Base-by-base conservation (phyloP, 2,888 invertebrate genomes). In the Meiosimyza decipiens region DNA sequence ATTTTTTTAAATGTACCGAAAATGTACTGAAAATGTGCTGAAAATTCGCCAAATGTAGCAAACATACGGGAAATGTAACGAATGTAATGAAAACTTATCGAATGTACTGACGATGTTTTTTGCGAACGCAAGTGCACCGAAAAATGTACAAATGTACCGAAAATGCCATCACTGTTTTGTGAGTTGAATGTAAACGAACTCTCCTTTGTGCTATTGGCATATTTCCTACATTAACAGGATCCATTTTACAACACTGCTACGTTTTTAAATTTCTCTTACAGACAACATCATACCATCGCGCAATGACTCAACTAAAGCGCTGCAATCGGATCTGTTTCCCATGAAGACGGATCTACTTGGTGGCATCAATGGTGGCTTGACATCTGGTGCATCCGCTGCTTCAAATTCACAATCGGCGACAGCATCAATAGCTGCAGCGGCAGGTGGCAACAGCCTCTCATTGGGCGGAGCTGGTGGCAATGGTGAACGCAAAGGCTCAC, bases 341-440 rank as follows among this genome's bases (percentile, higher is more conserved):
- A 83, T 86, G 82, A 85, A 85, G 76, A 83, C 85, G 73, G 87
- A 87, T 78, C 80, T 84, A 72, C 80, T 82, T 64, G 83, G 84
- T 52, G 80, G 79, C 66, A 77, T 79, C 54, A 79, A 77, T 28
- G 72, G 70, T 77, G 47, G 77, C 76, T 57, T 75, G 80, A 71
- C 73, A 77, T 40, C 78, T 78, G 76, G 76, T 51, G 75, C 75
- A 40, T 79, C 79, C 11, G 64, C 76, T 28, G 81, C 84, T 15
- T 83, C 83, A 67, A 79, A 80, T 33, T 79, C 81, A 13, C 79
- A 83, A 49, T 76, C 80, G 69, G 76, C 75, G 13, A 83, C 81
- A 7, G 80, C 82, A 0, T 77, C 81, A 57, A 79, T 82, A 73
- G 75, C 83, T 9, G 70, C 78, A 6, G 51, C 73, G 11, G 59